These are phyloP conservation scores for Dexiosoma caninum DNA, from an alignment of 2,888 invertebrate species.

Conservation along the genomic window DNA sequence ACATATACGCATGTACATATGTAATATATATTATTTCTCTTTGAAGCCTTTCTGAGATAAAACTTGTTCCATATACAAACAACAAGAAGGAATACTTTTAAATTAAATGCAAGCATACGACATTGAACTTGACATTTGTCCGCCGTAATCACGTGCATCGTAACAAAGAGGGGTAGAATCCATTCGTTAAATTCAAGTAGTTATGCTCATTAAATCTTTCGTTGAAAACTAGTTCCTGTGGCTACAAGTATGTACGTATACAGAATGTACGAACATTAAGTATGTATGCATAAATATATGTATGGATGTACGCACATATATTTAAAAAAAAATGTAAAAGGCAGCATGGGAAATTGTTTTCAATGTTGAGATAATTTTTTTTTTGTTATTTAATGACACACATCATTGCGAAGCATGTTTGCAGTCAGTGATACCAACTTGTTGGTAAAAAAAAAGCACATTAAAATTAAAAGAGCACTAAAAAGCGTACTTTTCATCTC, in stretches of 20 bases:
- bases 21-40: no score
- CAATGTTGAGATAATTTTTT: slow-evolving; percentile 2
- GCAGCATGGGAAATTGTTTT: slow-evolving; percentile 10
- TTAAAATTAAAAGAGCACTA: no score
- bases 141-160: slow-evolving; percentile 43
- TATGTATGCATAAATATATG: not conserved
- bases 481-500: no score
- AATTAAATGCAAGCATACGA: slow-evolving; percentile 41
- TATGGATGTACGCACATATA: not conserved
- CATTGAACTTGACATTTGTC: slow-evolving; percentile 61
- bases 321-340: not conserved
- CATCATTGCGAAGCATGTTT: slow-evolving; percentile 7
- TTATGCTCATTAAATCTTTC: slow-evolving; percentile 7
- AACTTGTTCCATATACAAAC: slow-evolving; percentile 33
- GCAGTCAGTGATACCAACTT: not conserved
- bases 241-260: not conserved
- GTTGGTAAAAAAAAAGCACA: no score
- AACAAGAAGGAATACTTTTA: not conserved
- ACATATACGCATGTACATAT: not conserved
- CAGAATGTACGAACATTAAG: no score
- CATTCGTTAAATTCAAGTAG: not conserved
- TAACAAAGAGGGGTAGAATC: slow-evolving; percentile 20
- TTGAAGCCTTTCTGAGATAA: slow-evolving; percentile 20
- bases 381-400: slow-evolving; percentile 29
- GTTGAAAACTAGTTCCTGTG: slow-evolving; percentile 35